Evolutionary conservation across 2,797 vertebrate genomes (phyloP).

Genomic region (Phrynocephalus forsythii): DNA sequence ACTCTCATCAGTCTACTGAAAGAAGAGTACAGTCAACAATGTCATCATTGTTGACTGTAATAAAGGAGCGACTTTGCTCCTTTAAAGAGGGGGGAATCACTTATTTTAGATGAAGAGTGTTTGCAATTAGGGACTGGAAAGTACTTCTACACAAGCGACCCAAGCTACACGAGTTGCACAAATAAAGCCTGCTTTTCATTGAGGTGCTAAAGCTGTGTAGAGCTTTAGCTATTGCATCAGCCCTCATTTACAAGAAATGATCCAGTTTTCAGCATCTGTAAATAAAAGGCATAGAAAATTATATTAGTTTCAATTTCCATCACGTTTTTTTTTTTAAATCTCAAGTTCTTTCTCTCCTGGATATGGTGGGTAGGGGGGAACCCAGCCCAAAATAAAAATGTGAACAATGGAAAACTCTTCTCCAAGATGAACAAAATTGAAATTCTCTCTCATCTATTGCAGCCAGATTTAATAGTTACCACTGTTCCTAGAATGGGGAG

Average conservation of each 20-base stretch:
- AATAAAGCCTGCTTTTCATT: neutral
- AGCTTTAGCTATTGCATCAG: neutral
- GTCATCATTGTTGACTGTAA: neutral
- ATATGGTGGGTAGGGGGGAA: too few relatives aligned
- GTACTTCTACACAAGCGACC: neutral
- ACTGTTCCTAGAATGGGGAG: neutral
- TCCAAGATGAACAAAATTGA: too few relatives aligned
- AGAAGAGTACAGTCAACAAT: neutral
- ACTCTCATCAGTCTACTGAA: accelerated
- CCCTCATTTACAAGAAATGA: neutral
- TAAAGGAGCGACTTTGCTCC: conserved; percentile 7
- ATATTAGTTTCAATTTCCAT: too few relatives aligned
- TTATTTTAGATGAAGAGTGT: neutral
- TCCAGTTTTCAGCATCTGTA: neutral
- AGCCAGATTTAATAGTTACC: neutral
- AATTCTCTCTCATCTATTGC: too few relatives aligned
- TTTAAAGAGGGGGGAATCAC: neutral
- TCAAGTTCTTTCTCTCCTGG: too few relatives aligned
- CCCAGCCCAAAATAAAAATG: too few relatives aligned
- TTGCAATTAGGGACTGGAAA: neutral
- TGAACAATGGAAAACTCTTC: too few relatives aligned
- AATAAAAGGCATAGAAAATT: too few relatives aligned
- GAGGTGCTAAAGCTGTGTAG: neutral
- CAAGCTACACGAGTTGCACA: neutral
- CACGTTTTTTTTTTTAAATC: too few relatives aligned